Base-by-base conservation (phyloP, 2,113 vertebrate species). In the Corapipo altera region DNA sequence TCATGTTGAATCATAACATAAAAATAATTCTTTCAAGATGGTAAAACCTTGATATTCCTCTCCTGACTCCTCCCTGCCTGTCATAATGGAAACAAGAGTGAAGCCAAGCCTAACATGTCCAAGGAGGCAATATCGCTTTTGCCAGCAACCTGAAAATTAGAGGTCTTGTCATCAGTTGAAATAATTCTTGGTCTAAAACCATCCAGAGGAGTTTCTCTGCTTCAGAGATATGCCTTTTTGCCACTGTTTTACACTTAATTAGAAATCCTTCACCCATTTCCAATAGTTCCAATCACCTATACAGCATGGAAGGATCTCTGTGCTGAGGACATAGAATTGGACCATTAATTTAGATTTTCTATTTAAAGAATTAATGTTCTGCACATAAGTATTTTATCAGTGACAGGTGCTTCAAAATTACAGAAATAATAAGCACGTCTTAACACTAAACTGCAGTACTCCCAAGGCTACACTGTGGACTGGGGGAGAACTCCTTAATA, bases 261-360 rank as follows among this genome's bases (percentile, higher is more conserved):
- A 54, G 32, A 61, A 92, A 54, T 77, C 32, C 58, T 83, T 58
- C 79, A 57, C 9, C 51, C 55, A 28, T 81, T 94, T 67, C 37
- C n/a, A 71, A 11, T 28, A 91, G 43, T 41, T 88, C n/a, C 2
- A 66, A 15, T 49, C 59, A 87, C 16, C 64, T 86, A 2, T 44
- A 28, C 11, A 70, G 24, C 22, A 24, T 12, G 26, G 48, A 90
- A 72, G 5, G 7, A 12, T 41, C 23, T 52, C 48, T 64, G 32
- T 64, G 46, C 32, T 65, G 22, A 79, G n/a, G 33, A 88, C 54
- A 70, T 73, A 35, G 41, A 87, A 64, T 3, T 46, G 51, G 51
- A 43, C 65, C 52, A 91, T 95, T 95, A 86, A 95, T 84, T 74
- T 71, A 64, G 14, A 89, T 91, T 94, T 91, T 81, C 72, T 81